Evolutionary conservation across 2,888 invertebrate genomes (phyloP).

Genomic region (Eurois occulta): DNA sequence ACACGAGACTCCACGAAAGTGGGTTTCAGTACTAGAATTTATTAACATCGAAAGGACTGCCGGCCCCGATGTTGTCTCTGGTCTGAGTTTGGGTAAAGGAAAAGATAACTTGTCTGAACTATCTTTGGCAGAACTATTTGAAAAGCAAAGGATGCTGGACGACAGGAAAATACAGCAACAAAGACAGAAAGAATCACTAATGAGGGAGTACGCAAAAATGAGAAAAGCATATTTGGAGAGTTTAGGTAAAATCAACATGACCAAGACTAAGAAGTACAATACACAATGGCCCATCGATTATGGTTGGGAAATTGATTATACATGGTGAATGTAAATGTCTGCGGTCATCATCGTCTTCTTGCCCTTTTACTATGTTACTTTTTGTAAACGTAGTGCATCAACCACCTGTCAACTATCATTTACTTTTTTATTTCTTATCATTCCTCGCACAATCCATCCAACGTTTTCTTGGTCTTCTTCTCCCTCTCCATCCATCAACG

Average conservation of each 20-base stretch:
- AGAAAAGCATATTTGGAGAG: no score
- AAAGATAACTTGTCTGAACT: rapidly evolving
- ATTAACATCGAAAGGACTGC: rapidly evolving
- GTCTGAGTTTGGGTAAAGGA: neutral
- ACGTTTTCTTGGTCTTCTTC: no score
- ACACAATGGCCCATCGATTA: slow-evolving; percentile 70
- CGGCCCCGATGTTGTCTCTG: rapidly evolving
- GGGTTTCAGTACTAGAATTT: neutral
- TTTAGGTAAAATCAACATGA: no score
- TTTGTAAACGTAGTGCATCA: no score
- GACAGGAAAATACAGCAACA: rapidly evolving
- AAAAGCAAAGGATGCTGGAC: rapidly evolving
- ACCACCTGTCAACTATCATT: no score
- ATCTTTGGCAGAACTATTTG: rapidly evolving
- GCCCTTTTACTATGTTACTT: no score
- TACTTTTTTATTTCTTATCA: no score
- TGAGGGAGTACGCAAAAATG: neutral
- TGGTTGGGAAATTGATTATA: slow-evolving; percentile 73
- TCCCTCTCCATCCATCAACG: no score
- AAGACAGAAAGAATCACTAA: neutral
- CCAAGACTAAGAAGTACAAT: slow-evolving; percentile 23
- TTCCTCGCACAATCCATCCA: neutral
- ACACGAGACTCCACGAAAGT: slow-evolving; percentile 74
- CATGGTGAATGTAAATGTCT: slow-evolving; percentile 52
- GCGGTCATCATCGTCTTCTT: no score